These are phyloP conservation scores for Dione juno DNA, from an alignment of 2,888 invertebrate genomes.

Conservation along the genomic window DNA sequence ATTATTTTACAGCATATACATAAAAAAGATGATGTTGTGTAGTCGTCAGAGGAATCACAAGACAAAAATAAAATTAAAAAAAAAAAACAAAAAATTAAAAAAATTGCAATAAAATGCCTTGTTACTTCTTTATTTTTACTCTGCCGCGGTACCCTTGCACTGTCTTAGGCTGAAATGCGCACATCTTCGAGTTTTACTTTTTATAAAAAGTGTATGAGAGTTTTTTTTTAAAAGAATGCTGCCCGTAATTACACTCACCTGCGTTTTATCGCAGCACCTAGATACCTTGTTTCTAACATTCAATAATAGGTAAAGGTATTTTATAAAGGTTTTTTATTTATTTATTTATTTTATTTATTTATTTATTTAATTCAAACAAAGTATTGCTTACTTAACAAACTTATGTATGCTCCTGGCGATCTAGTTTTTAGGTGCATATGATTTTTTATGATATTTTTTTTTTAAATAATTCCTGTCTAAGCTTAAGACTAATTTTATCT, in stretches of 20 bases:
- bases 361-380: too few species aligned
- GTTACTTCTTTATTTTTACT: not conserved
- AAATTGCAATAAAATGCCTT: not conserved
- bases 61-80: not conserved
- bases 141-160: constrained; percentile 42
- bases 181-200: constrained; percentile 49
- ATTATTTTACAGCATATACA: not conserved
- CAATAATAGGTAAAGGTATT: constrained; percentile 34
- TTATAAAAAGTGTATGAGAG: constrained; percentile 47
- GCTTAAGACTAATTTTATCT: not conserved
- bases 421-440: too few species aligned
- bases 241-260: constrained; percentile 52
- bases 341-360: too few species aligned
- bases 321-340: not conserved
- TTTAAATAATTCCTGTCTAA: not conserved
- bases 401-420: too few species aligned
- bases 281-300: constrained; percentile 43
- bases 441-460: too few species aligned
- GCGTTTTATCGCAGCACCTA: constrained; percentile 47
- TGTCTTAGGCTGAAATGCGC: constrained; percentile 49
- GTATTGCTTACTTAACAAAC: too few species aligned
- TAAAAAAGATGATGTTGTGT: not conserved
- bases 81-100: not conserved
- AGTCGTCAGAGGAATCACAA: not conserved
- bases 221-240: constrained; percentile 51